phyloP scores from a whole-genome alignment of 2,113 vertebrate species.

The Odobenus rosmarus region DNA sequence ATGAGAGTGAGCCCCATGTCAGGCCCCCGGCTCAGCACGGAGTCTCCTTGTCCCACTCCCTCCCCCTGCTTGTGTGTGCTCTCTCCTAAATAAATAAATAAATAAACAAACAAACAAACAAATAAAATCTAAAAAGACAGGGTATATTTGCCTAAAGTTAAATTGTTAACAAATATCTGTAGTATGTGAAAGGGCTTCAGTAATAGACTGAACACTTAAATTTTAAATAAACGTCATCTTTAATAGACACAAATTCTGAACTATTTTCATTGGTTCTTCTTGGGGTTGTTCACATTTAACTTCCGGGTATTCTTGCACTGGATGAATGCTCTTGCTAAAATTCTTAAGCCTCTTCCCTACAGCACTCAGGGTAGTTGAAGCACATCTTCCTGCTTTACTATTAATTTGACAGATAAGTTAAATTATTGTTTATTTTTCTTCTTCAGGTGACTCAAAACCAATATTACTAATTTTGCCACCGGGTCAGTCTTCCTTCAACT shows the following conservation, averaged over 20 bases:
- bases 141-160: neutral
- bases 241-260: neutral
- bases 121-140: neutral
- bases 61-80: neutral
- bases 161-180: neutral
- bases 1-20: neutral
- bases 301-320: neutral
- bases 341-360: neutral
- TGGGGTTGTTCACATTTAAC: neutral
- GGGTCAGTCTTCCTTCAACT: neutral
- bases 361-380: neutral
- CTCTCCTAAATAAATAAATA: neutral
- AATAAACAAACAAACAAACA: no score
- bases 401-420: neutral
- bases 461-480: neutral
- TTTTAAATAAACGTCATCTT: conserved; percentile 1
- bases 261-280: neutral
- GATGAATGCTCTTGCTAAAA: neutral
- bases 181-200: neutral
- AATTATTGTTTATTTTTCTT: neutral
- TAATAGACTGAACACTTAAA: neutral
- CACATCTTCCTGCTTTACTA: neutral
- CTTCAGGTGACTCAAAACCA: neutral
- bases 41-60: neutral
- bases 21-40: neutral